A percentile compares a stretch with the other conserved stretches of the same genome.
phyloP scores from a whole-genome alignment of 1,140 invertebrate species.

The Phthorimaea operculella region DNA sequence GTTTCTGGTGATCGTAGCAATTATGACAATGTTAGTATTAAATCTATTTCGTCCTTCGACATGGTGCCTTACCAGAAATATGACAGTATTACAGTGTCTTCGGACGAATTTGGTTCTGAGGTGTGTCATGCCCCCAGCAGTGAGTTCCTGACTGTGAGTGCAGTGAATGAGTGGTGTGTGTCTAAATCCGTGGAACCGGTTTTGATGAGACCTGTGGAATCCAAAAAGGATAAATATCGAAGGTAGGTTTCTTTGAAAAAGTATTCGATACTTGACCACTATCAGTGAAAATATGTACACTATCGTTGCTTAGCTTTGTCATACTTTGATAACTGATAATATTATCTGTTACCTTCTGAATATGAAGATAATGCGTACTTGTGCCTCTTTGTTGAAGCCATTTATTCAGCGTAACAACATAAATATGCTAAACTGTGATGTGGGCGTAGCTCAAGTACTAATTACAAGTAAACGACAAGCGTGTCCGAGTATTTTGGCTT shows the following conservation, averaged over 20 bases:
- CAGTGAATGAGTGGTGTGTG: conserved; percentile 63
- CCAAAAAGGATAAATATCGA: conserved; percentile 64
- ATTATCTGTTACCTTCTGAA: conserved; percentile 37
- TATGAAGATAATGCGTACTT: conserved; percentile 32
- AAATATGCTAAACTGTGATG: no score
- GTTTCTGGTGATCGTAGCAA: conserved; percentile 50
- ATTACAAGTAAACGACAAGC: no score
- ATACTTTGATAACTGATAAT: conserved; percentile 45
- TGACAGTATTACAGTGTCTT: conserved; percentile 62
- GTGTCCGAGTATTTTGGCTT: no score
- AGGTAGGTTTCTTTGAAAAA: conserved; percentile 56
- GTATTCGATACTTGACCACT: conserved; percentile 30
- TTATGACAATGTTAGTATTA: conserved; percentile 64
- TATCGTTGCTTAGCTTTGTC: conserved; percentile 43
- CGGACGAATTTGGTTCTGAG: conserved; percentile 63
- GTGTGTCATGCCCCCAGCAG: conserved; percentile 58
- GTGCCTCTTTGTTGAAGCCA: conserved; percentile 34
- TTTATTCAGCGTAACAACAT: no score
- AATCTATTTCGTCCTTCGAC: conserved; percentile 60
- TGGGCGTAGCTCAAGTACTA: no score
- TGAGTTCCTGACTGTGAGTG: conserved; percentile 61
- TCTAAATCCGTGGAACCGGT: conserved; percentile 51
- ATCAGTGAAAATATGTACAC: conserved; percentile 41
- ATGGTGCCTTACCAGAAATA: conserved; percentile 63
- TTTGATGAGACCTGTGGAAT: conserved; percentile 53